Evolutionary conservation across 2,797 vertebrate species (phyloP).

Genomic region (Aphelocoma californica): DNA sequence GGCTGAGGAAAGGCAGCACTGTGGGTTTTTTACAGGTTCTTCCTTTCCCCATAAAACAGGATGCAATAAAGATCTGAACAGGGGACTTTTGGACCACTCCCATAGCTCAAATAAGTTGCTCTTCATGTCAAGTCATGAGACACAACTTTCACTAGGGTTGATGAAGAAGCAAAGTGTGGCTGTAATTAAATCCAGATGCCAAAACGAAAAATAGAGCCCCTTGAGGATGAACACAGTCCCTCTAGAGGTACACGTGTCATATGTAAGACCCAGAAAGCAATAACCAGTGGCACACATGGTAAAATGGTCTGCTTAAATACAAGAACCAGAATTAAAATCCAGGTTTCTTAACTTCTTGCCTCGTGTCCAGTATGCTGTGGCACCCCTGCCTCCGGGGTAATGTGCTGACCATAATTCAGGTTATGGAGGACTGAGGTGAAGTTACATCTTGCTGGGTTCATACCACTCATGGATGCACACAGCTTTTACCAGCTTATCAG

Average conservation of each 20-base stretch:
- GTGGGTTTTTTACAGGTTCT: background rate
- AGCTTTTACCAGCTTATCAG: background rate
- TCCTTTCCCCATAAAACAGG: background rate
- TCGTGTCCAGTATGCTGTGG: fast-evolving
- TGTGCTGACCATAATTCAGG: background rate
- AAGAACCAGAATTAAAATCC: background rate
- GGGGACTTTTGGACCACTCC: background rate
- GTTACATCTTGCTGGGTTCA: background rate
- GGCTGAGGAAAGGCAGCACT: background rate
- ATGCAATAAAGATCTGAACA: background rate
- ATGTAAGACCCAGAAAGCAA: background rate
- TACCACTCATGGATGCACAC: background rate
- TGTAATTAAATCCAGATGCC: background rate
- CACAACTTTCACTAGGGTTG: background rate
- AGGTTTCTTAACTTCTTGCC: background rate
- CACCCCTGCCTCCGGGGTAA: background rate
- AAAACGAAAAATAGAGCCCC: background rate
- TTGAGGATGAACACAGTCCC: background rate
- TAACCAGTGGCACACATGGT: background rate
- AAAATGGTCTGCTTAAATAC: background rate
- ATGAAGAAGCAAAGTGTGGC: background rate
- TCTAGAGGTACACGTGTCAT: background rate
- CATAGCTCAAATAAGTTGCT: background rate
- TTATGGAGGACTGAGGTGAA: background rate
- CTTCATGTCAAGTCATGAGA: background rate